Percentiles rank a stretch among this genome's conserved stretches.
Evolutionary conservation across 2,113 vertebrate genomes (phyloP).

Genomic region (Misgurnus anguillicaudatus): DNA sequence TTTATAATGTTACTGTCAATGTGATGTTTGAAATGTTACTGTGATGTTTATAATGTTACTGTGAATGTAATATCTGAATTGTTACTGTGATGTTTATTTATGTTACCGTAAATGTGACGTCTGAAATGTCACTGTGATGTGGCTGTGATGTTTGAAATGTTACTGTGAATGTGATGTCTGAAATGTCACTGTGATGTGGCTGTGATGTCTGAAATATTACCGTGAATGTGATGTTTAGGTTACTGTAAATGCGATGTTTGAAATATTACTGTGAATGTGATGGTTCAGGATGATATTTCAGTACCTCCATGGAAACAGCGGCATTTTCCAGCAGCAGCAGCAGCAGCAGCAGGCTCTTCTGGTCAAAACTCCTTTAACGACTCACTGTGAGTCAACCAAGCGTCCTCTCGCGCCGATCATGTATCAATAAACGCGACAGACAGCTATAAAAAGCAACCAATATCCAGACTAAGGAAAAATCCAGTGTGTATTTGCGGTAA

Average conservation of each 20-base stretch:
- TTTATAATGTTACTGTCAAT: too few relatives aligned
- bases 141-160: neutral
- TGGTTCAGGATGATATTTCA: conserved; percentile 8
- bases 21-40: neutral
- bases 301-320: conserved; percentile 33
- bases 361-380: neutral
- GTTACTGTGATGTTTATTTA: too few relatives aligned
- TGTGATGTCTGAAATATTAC: neutral
- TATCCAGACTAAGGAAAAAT: neutral
- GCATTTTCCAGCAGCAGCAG: conserved; percentile 13
- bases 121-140: neutral
- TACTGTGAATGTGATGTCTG: too few relatives aligned
- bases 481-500: neutral
- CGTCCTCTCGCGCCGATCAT: neutral
- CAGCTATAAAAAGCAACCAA: neutral
- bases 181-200: too few relatives aligned
- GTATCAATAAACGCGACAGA: neutral
- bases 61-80: neutral
- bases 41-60: neutral
- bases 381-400: neutral
- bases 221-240: neutral
- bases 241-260: neutral
- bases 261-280: neutral
- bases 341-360: conserved; percentile 1
- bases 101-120: too few relatives aligned